Conservation (phyloP, 1,140 invertebrate genomes). For the Vanessa atalanta region DNA sequence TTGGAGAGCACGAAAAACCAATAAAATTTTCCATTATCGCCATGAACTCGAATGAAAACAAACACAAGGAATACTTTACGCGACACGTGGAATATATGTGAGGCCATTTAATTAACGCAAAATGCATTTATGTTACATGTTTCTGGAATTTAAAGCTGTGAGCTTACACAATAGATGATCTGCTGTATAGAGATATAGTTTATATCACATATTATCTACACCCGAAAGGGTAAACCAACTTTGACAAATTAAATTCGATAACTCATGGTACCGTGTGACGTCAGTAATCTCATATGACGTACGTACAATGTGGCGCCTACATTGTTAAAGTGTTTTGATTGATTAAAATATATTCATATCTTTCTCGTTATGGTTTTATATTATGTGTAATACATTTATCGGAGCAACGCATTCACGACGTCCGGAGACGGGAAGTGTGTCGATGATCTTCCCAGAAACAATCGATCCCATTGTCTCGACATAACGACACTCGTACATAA, state of each 20-base stretch:
- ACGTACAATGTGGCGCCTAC: too few species aligned
- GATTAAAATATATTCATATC: too few species aligned
- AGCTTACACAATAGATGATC: not conserved
- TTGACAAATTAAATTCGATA: too few species aligned
- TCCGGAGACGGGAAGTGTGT: slow-evolving; percentile 34
- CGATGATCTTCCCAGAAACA: slow-evolving; percentile 35
- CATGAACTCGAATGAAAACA: slow-evolving; percentile 57
- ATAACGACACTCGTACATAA: slow-evolving; percentile 28
- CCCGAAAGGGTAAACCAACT: too few species aligned
- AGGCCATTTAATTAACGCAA: slow-evolving; percentile 22
- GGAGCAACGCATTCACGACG: slow-evolving; percentile 11
- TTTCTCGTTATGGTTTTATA: not conserved
- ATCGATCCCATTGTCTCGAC: slow-evolving; percentile 36
- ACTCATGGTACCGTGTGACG: too few species aligned
- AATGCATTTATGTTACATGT: slow-evolving; percentile 18
- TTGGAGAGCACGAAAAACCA: slow-evolving; percentile 63
- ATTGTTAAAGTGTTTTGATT: too few species aligned
- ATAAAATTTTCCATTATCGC: slow-evolving; percentile 68
- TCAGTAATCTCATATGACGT: too few species aligned
- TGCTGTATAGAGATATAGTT: not conserved
- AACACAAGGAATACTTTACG: slow-evolving; percentile 45
- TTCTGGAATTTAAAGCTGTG: not conserved
- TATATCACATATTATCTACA: not conserved
- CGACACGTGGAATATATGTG: slow-evolving; percentile 51
- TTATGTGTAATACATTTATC: not conserved